A percentile compares a stretch with the other conserved stretches of the same genome.
These are phyloP conservation scores for Macrobrachium nipponense DNA, from an alignment of 1,140 invertebrate species.

Conservation along the genomic window DNA sequence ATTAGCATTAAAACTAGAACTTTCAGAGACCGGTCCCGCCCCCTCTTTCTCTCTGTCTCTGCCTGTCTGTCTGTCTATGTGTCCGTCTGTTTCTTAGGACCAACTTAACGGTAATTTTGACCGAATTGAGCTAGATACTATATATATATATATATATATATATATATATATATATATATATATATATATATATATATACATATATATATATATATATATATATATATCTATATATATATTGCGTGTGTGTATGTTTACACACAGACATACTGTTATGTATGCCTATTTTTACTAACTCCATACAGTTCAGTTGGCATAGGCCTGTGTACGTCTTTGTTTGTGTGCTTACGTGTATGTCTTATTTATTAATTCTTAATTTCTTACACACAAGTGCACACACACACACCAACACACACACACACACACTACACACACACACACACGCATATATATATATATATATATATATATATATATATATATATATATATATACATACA, in stretches of 20 bases:
- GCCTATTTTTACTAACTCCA: neutral
- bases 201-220: constrained; percentile 6
- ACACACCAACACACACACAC: neutral
- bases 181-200: constrained; percentile 17
- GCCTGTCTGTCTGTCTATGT: too few relatives aligned
- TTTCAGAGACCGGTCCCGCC: too few relatives aligned
- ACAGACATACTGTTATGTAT: neutral
- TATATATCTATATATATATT: neutral
- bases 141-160: constrained; percentile 20
- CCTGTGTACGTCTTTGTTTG: neutral
- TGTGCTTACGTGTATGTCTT: neutral
- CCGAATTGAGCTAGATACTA: too few relatives aligned
- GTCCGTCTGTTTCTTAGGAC: too few relatives aligned
- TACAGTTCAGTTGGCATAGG: too few relatives aligned
- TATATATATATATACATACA: constrained; percentile 8
- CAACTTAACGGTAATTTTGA: too few relatives aligned
- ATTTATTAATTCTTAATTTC: too few relatives aligned
- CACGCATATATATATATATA: constrained; percentile 20
- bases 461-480: constrained; percentile 22
- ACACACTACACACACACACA: too few relatives aligned
- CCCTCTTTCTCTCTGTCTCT: too few relatives aligned
- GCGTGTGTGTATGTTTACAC: neutral
- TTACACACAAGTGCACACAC: too few relatives aligned
- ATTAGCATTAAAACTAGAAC: too few relatives aligned
- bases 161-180: constrained; percentile 17